Evolutionary conservation across 2,888 invertebrate species (phyloP), one percentile per base, ranked within the genome.

Genomic region (Rhogogaster chlorosoma): DNA sequence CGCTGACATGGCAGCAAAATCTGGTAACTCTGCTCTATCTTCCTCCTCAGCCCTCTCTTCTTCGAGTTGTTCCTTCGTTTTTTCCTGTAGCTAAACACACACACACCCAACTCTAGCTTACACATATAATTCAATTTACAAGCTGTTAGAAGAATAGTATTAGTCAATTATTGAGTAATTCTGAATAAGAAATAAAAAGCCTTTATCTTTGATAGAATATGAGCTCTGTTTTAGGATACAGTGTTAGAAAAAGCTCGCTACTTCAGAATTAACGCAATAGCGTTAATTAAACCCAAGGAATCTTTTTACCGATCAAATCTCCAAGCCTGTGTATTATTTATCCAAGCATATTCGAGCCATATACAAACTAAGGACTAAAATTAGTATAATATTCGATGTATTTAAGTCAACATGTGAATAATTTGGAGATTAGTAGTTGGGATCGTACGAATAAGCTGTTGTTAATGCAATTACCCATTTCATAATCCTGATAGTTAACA

Each of bases 1-100:
- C 7, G 94, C 92, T 84, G 94, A 91, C 92, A 94, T 94, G 67
- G 94, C 93, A 84, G 94, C 90, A 88, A 94, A 94, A 88, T 94
- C 94, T 84, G 94, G 93, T 84, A 94, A 90, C 87, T 93, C 93
- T 80, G 93, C 93, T 88, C 93, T 92, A 88, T 94, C 94, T 85
- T 93, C 92, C 3, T 93, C 92, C 38, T 91, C 93, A 71, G 92
- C 91, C 90, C 93, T 93, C 87, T 93, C 94, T 86, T 94, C 94
- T 88, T 94, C 95, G 83, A 95, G 89, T 84, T 93, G 93, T 85
- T 93, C 93, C 9, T 90, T 91, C 6, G 93, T 92, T 90, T 93
- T 93, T 87, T 92, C 92, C 85, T 87, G 86, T 84, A 89, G 89
- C 89, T 92, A 89, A 85, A 88, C 70, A 85, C 78, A 70, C 86